These are phyloP conservation scores for Protaetia brevitarsis DNA, from an alignment of 1,140 invertebrate genomes.

Conservation along the genomic window DNA sequence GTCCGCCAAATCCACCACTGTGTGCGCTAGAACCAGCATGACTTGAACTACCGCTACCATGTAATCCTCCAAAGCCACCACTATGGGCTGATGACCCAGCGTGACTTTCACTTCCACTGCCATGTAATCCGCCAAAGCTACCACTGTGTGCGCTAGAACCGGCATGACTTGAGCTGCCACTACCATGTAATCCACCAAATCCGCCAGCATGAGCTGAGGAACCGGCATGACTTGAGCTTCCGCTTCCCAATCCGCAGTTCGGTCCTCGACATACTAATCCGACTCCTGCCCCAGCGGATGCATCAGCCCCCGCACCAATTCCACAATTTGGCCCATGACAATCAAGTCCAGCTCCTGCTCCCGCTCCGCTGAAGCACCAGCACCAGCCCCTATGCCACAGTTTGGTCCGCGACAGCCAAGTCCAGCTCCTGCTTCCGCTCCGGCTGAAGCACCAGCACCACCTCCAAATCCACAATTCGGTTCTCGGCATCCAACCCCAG, in stretches of 20 bases:
- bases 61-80: too few relatives aligned
- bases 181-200: neutral
- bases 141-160: neutral
- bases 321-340: too few relatives aligned
- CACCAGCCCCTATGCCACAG: too few relatives aligned
- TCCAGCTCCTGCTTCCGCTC: neutral
- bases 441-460: neutral
- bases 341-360: too few relatives aligned
- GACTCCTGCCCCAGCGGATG: neutral
- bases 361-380: too few relatives aligned
- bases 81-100: neutral
- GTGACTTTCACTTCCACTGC: neutral
- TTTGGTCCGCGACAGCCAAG: too few relatives aligned
- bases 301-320: too few relatives aligned
- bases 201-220: neutral
- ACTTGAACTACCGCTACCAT: neutral
- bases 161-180: neutral
- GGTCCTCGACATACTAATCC: neutral
- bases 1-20: too few relatives aligned
- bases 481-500: neutral
- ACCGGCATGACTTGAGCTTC: slow-evolving; percentile 1
- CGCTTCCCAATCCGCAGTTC: neutral
- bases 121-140: neutral
- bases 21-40: neutral
- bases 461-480: neutral